These are phyloP conservation scores for Beroe ovata DNA, from an alignment of 37 sponge, comb jelly and placozoan species.

Conservation along the genomic window DNA sequence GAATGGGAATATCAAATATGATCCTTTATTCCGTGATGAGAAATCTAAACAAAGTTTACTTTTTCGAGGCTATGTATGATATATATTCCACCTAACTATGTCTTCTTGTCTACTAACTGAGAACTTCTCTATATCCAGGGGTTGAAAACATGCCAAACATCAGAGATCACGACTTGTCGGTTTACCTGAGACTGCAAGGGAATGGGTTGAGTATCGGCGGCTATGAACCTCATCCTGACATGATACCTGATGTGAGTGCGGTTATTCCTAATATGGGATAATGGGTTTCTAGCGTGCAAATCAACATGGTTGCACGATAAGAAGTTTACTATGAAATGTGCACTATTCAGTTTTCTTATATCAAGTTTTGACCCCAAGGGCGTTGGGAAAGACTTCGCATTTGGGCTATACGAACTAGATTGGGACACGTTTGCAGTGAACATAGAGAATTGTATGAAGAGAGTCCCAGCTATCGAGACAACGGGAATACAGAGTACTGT, in stretches of 20 bases:
- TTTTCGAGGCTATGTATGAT: not conserved
- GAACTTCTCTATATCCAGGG: slow-evolving; percentile 39
- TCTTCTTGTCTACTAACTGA: not conserved
- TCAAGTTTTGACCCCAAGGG: slow-evolving; percentile 20
- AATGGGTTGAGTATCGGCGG: slow-evolving; percentile 68
- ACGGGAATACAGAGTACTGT: slow-evolving; percentile 68
- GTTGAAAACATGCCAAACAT: slow-evolving; percentile 69
- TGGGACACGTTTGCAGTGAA: slow-evolving; percentile 68
- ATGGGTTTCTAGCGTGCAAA: too few species aligned
- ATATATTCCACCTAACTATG: not conserved
- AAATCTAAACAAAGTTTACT: not conserved
- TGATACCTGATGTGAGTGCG: slow-evolving; percentile 54
- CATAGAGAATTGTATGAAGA: slow-evolving; percentile 55
- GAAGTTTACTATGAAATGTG: too few species aligned
- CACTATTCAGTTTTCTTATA: too few species aligned
- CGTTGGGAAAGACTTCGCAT: slow-evolving; percentile 69
- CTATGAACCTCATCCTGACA: slow-evolving; percentile 61
- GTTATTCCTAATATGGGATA: too few species aligned
- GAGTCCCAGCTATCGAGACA: slow-evolving; percentile 65
- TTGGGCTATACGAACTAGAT: slow-evolving; percentile 69
- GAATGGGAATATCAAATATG: too few species aligned
- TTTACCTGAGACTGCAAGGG: slow-evolving; percentile 68
- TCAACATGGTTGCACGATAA: too few species aligned
- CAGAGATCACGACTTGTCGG: slow-evolving; percentile 69
- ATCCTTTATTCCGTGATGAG: not conserved